A percentile compares a stretch with the other conserved stretches of the same genome.
Evolutionary conservation across 2,113 vertebrate species (phyloP).

Genomic region (mouse (Mus musculus)): GRCm39 chr4:115836501-115837000

Average conservation of each 20-base stretch:
- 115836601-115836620: not conserved
- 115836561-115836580: too few species aligned
- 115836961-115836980: not conserved
- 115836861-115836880: not conserved
- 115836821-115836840: constrained; percentile 74
- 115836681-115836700: constrained; percentile 66
- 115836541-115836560: not conserved
- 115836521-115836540: not conserved
- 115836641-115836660: not conserved
- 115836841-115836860: constrained; percentile 2
- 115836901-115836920: not conserved
- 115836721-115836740: constrained; percentile 93
- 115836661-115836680: constrained; percentile 11
- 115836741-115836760: constrained; percentile 97
- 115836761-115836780: constrained; percentile 99
- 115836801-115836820: constrained; percentile 88
- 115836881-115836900: not conserved
- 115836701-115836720: constrained; percentile 83
- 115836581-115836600: not conserved
- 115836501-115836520: not conserved
- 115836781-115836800: constrained; percentile 99
- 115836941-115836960: not conserved
- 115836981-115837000: not conserved
- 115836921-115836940: not conserved
- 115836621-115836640: not conserved